Conservation (phyloP, 2,113 vertebrate species). For the Aphyosemion australe region DNA sequence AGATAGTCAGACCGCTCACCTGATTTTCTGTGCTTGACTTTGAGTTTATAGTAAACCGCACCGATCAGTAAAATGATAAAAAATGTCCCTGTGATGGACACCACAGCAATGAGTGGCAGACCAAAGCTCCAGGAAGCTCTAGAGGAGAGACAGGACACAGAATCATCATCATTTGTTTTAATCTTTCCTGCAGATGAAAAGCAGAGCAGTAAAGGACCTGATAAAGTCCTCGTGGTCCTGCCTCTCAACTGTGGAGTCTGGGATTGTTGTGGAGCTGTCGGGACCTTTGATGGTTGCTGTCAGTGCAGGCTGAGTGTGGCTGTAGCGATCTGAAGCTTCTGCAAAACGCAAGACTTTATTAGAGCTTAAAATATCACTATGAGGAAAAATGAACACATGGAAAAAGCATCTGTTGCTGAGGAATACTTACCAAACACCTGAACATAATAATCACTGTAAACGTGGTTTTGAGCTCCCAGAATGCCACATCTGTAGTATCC, state of each 20-base stretch:
- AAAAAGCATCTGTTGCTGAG: not conserved
- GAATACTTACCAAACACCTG: slow-evolving; percentile 64
- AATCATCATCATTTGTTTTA: not conserved
- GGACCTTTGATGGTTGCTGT: slow-evolving; percentile 34
- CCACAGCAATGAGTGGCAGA: slow-evolving; percentile 31
- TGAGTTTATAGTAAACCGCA: slow-evolving; percentile 50
- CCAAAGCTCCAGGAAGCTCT: slow-evolving; percentile 58
- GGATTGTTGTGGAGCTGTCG: slow-evolving; percentile 7
- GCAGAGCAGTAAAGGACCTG: slow-evolving; percentile 46
- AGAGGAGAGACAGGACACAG: slow-evolving; percentile 11
- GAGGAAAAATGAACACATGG: too few species aligned
- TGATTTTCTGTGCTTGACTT: slow-evolving; percentile 38
- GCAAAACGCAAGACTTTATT: slow-evolving; percentile 17
- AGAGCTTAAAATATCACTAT: not conserved
- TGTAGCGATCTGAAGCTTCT: slow-evolving; percentile 38
- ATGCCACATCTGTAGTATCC: slow-evolving; percentile 74
- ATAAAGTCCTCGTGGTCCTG: slow-evolving; percentile 30
- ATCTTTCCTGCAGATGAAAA: not conserved
- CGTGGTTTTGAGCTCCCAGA: not conserved
- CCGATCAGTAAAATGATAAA: slow-evolving; percentile 45
- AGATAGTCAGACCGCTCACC: slow-evolving; percentile 33
- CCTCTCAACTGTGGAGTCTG: slow-evolving; percentile 21
- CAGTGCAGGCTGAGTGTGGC: slow-evolving; percentile 9
- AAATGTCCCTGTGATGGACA: slow-evolving; percentile 48
- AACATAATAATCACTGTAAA: slow-evolving; percentile 58